Percentiles rank a stretch among this genome's conserved stretches.
Conservation (phyloP, 1,140 invertebrate genomes). For the Telenomus remus region DNA sequence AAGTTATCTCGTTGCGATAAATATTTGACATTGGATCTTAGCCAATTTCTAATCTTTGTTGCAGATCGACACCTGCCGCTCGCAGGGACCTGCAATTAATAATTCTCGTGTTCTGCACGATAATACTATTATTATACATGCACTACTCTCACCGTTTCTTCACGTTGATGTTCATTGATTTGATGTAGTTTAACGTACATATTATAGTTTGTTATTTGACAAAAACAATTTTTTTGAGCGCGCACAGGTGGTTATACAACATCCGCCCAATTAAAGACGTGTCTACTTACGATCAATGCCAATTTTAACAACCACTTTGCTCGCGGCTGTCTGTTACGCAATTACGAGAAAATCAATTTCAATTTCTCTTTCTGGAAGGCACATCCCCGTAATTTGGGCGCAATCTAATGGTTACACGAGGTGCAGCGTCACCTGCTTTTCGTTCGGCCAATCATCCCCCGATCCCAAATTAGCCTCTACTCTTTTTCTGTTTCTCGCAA, state of each 20-base stretch:
- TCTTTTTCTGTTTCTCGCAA: constrained; percentile 6
- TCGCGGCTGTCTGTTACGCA: constrained; percentile 21
- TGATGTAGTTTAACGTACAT: too few species aligned
- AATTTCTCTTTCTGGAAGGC: constrained; percentile 21
- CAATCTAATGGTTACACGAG: constrained; percentile 21
- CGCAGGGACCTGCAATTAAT: too few species aligned
- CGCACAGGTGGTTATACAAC: constrained; percentile 27
- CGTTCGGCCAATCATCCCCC: background rate
- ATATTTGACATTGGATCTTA: too few species aligned
- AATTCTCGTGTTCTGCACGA: too few species aligned
- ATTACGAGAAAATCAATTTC: constrained; percentile 48
- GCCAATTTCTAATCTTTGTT: too few species aligned
- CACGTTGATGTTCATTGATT: too few species aligned
- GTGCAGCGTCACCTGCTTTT: constrained; percentile 39
- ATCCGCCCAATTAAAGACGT: constrained; percentile 23
- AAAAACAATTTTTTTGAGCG: background rate
- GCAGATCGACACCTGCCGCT: too few species aligned
- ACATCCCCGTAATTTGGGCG: constrained; percentile 25
- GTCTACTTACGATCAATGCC: constrained; percentile 17
- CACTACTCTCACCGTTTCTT: too few species aligned
- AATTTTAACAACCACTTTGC: constrained; percentile 14
- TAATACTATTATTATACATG: too few species aligned
- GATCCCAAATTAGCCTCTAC: constrained; percentile 21
- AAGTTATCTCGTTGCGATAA: too few species aligned
- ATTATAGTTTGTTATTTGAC: background rate